phyloP scores from a whole-genome alignment of 35 echinoderm and acorn worm genomes.

The Heliocidaris tuberculata region DNA sequence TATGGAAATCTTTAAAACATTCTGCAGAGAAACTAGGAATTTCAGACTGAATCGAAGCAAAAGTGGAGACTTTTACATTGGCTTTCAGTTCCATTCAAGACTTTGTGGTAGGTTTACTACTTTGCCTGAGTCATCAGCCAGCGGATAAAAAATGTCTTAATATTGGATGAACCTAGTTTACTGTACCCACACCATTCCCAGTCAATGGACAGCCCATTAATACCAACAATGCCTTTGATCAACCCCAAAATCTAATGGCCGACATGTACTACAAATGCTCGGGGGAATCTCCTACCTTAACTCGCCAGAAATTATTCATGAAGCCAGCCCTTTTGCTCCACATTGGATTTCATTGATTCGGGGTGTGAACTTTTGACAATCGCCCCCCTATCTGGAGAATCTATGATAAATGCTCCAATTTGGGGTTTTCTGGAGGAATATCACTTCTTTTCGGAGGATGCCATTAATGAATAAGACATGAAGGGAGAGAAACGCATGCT shows the following conservation, averaged over 20 bases:
- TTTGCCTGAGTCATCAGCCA: conserved; percentile 30
- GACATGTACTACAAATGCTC: neutral
- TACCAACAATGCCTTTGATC: conserved; percentile 3
- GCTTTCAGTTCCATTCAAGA: neutral
- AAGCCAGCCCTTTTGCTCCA: neutral
- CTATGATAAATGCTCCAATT: conserved; percentile 34
- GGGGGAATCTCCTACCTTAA: conserved; percentile 25
- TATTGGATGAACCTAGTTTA: conserved; percentile 23
- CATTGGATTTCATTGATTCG: neutral
- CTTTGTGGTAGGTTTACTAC: neutral
- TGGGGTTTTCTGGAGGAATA: neutral
- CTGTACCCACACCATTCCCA: neutral
- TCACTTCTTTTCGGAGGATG: neutral
- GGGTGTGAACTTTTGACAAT: conserved; percentile 2
- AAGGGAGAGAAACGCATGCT: neutral
- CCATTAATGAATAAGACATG: conserved; percentile 19
- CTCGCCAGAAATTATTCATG: conserved; percentile 24
- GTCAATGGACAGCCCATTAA: conserved; percentile 30
- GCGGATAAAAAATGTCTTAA: conserved; percentile 1
- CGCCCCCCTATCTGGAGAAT: neutral
- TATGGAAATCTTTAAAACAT: neutral
- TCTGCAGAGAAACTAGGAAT: neutral
- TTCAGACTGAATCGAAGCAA: neutral
- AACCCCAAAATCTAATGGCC: neutral
- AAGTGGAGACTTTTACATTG: neutral